Percentiles rank a stretch among this genome's conserved stretches.
Conservation (phyloP, 2,888 invertebrate genomes). For the Acleris cristana region DNA sequence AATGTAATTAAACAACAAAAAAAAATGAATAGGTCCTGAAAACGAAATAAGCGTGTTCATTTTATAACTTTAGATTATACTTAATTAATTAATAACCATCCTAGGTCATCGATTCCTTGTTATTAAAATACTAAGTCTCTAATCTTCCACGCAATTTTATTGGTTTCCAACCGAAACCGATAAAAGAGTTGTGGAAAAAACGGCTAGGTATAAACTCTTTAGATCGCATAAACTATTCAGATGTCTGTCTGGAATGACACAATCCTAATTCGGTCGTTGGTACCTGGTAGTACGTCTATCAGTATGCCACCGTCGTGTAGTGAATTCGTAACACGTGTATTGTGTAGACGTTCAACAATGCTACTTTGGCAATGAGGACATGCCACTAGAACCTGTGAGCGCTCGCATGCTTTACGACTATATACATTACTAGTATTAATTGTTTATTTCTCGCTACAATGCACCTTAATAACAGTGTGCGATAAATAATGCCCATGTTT, state of each 20-base stretch:
- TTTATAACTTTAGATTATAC: no score
- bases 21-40: no score
- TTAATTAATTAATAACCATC: no score
- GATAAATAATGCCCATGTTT: slow-evolving; percentile 17
- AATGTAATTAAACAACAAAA: no score
- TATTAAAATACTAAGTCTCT: no score
- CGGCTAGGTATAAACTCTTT: no score
- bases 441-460: slow-evolving; percentile 5
- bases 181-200: no score
- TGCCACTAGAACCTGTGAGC: slow-evolving; percentile 20
- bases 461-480: slow-evolving; percentile 6
- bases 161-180: no score
- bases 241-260: slow-evolving; percentile 15
- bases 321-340: slow-evolving; percentile 69
- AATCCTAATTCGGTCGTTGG: slow-evolving; percentile 28
- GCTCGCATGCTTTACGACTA: slow-evolving; percentile 17
- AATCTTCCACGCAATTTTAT: no score
- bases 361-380: slow-evolving; percentile 38
- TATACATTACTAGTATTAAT: slow-evolving; percentile 5
- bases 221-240: not conserved
- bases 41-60: no score
- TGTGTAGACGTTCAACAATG: slow-evolving; percentile 60
- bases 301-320: slow-evolving; percentile 36
- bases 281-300: slow-evolving; percentile 18
- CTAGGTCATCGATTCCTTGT: no score